Evolutionary conservation across 2,797 vertebrate genomes (phyloP).

Genomic region (Brachymystax lenok): DNA sequence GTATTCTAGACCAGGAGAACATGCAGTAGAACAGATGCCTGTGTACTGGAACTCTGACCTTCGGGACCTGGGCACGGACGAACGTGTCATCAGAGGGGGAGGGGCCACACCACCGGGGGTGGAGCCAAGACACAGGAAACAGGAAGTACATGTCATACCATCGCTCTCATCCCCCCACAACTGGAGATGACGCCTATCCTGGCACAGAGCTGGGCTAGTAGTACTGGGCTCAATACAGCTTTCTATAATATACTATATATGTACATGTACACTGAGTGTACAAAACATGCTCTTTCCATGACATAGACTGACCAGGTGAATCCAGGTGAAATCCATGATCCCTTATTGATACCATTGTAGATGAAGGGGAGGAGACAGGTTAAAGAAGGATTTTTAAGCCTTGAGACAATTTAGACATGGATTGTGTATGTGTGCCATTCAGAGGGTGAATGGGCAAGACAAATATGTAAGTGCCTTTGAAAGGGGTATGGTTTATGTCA

Average conservation of each 20-base stretch:
- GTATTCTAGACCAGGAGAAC: conserved; percentile 19
- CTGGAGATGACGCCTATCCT: not conserved
- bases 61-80: conserved; percentile 66
- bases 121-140: conserved; percentile 62
- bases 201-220: conserved; percentile 39
- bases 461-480: too few relatives aligned
- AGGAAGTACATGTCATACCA: conserved; percentile 58
- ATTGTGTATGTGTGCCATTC: too few relatives aligned
- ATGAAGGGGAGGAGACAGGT: too few relatives aligned
- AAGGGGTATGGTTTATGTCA: too few relatives aligned
- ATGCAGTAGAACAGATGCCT: conserved; percentile 51
- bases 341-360: too few relatives aligned
- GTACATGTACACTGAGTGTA: not conserved
- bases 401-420: too few relatives aligned
- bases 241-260: not conserved
- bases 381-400: too few relatives aligned
- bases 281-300: not conserved
- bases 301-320: too few relatives aligned
- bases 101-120: conserved; percentile 55
- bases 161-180: conserved; percentile 36
- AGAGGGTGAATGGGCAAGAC: too few relatives aligned
- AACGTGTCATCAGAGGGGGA: conserved; percentile 58
- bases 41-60: conserved; percentile 72
- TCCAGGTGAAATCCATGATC: too few relatives aligned
- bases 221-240: not conserved